phyloP scores from a whole-genome alignment of 2,888 invertebrate species.

The Melanargia galathea region DNA sequence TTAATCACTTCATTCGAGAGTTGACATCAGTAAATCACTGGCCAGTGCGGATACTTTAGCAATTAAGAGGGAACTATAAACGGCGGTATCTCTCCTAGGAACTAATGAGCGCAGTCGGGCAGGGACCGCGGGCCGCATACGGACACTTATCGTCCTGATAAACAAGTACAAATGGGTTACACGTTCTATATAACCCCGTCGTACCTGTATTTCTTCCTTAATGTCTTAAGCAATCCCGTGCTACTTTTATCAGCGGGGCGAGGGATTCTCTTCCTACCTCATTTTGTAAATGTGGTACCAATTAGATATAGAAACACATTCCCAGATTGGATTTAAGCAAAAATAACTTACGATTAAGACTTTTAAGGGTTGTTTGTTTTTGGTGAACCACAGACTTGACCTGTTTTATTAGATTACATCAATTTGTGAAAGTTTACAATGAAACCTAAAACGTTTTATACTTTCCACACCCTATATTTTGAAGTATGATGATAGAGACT shows the following conservation, averaged over 20 bases:
- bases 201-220: constrained; percentile 66
- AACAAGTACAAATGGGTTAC: constrained; percentile 78
- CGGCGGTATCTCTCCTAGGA: constrained; percentile 62
- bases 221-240: constrained; percentile 67
- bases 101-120: constrained; percentile 72
- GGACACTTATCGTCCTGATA: constrained; percentile 74
- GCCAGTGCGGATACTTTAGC: constrained; percentile 61
- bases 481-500: no score
- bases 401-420: not conserved
- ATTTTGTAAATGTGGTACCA: constrained; percentile 62
- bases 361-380: not conserved
- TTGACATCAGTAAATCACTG: constrained; percentile 62
- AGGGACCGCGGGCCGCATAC: constrained; percentile 59
- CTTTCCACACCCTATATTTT: not conserved
- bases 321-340: constrained; percentile 34
- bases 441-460: not conserved
- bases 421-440: constrained; percentile 19
- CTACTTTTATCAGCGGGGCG: constrained; percentile 66
- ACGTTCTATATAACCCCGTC: constrained; percentile 65
- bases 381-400: not conserved
- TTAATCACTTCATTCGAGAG: constrained; percentile 45
- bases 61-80: constrained; percentile 70
- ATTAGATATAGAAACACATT: constrained; percentile 46
- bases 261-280: constrained; percentile 57
- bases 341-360: constrained; percentile 7